These are phyloP conservation scores for Drepana falcataria DNA, from an alignment of 2,888 invertebrate genomes.

Conservation along the genomic window DNA sequence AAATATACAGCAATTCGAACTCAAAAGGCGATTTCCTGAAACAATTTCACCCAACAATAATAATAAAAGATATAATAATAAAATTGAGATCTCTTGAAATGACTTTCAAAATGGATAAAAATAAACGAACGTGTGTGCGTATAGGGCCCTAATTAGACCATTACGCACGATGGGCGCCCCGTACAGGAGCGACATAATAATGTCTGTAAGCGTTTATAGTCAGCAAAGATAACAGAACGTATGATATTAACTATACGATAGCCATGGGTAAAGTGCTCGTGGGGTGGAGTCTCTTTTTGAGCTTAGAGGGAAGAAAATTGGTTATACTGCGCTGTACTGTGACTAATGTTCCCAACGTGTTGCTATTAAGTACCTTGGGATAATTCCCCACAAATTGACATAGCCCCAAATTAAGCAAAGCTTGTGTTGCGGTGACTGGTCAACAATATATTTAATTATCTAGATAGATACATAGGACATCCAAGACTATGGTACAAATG, in stretches of 20 bases:
- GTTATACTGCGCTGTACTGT: no score
- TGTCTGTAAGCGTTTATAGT: conserved; percentile 34
- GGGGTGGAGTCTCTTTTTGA: conserved; percentile 11
- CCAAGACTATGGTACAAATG: no score
- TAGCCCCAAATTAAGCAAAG: no score
- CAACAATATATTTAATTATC: no score
- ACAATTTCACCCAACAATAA: background rate
- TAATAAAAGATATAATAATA: background rate
- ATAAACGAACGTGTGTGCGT: background rate
- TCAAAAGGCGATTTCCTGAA: background rate
- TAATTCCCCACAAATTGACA: no score
- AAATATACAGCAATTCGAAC: background rate
- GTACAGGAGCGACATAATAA: conserved; percentile 23
- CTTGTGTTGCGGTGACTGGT: no score
- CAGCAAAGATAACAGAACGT: conserved; percentile 30
- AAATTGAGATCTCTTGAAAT: background rate
- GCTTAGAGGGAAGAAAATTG: background rate
- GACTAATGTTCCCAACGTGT: no score
- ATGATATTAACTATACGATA: conserved; percentile 42
- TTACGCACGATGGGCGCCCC: background rate
- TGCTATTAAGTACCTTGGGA: no score
- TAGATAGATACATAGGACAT: no score
- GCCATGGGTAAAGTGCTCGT: conserved; percentile 31
- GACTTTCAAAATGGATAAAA: background rate
- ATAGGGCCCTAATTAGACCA: background rate